Base-by-base conservation (phyloP, 2,888 invertebrate species). In the Lycia hirtaria region DNA sequence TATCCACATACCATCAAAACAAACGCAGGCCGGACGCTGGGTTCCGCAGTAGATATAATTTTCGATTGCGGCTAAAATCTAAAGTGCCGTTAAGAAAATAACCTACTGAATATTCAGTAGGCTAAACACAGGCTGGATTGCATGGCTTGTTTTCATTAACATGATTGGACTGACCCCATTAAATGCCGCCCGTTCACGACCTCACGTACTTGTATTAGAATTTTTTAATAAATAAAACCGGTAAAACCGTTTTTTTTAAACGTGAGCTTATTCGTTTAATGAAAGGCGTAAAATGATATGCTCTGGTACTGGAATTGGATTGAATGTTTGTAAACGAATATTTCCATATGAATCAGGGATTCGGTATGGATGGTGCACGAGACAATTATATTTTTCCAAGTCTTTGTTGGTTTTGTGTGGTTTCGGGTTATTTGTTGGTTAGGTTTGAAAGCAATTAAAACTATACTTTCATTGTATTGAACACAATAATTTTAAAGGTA, bases 81-180 rank as follows among this genome's bases (percentile, higher is more conserved):
- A 74, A 73, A 81, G 80, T 75, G 78, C 79, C 74, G 83, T 85
- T 86, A 87, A 88, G 87, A 88, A 89, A 86, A 88, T 87, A 86
- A 79, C 81, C 73, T 67, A 71, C 72, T 87, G 88, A 88, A 88
- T 88, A 89, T 89, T 88, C 86, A 87, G 74, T 68, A 78, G 80
- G 80, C 76, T 80, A 80, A 81, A 80, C 75, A 78, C 76, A 72
- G 69, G 70, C 72, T 68, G 73, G 76, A 82, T 87, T 78, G 87
- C 87, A 87, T 85, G 87, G 83, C 81, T 83, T 85, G 88, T 88
- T 89, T 88, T 88, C 88, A 91, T 88, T 91, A 88, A 80, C 85
- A 86, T 88, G 88, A 90, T 91, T 88, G 88, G 84, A 72, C 80
- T 85, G 89, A 87, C 88, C 88, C 80, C 80, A 78, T 87, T 87